Evolutionary conservation across 2,113 vertebrate species (phyloP).

Genomic region (Columba janthina): DNA sequence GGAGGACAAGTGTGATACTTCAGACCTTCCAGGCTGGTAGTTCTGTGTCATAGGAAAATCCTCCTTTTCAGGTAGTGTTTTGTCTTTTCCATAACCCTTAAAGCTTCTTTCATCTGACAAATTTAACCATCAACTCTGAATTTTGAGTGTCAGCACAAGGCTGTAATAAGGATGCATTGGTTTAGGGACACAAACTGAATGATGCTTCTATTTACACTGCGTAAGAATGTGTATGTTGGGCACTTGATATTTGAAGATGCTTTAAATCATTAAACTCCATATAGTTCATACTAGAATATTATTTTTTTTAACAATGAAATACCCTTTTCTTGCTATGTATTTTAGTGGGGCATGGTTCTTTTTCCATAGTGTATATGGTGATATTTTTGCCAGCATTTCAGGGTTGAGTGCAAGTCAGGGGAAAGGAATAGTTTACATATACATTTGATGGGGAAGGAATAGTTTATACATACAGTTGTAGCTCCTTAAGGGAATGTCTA

Average conservation of each 20-base stretch:
- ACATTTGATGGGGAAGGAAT: neutral
- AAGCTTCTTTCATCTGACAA: neutral
- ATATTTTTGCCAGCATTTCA: neutral
- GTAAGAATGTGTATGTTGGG: neutral
- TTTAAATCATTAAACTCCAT: neutral
- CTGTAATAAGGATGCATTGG: neutral
- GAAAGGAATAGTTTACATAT: neutral
- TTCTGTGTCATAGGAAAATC: neutral
- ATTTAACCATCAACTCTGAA: neutral
- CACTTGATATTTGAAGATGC: neutral
- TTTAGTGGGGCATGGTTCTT: neutral
- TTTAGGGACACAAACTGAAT: neutral
- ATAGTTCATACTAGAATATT: neutral
- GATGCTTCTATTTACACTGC: neutral
- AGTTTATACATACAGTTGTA: neutral
- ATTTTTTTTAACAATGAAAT: neutral
- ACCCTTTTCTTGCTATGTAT: neutral
- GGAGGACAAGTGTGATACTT: neutral
- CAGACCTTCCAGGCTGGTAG: neutral
- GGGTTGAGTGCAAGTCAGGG: neutral
- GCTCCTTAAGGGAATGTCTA: neutral
- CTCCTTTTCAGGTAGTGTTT: neutral
- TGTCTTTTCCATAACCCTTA: neutral
- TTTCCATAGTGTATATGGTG: neutral
- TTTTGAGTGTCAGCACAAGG: neutral